These are phyloP conservation scores for Mugil cephalus DNA, from an alignment of 2,113 vertebrate species.

Conservation along the genomic window DNA sequence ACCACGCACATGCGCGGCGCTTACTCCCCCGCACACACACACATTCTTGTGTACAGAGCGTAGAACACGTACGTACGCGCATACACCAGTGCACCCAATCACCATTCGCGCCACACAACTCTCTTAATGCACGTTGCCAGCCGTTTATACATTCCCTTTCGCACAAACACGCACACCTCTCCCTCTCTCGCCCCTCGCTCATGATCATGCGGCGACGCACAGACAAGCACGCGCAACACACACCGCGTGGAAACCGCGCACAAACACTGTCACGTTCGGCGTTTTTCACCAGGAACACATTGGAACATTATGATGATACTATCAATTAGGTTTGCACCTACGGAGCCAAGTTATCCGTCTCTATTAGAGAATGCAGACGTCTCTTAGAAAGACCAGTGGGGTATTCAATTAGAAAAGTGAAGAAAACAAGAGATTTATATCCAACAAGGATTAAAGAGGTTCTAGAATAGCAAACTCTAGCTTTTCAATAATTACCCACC, in stretches of 20 bases:
- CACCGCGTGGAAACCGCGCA: constrained; percentile 16
- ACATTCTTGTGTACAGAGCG: constrained; percentile 12
- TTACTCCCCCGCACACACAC: constrained; percentile 40
- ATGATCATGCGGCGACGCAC: constrained; percentile 27
- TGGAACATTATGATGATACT: constrained; percentile 47
- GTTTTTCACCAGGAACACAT: constrained; percentile 34
- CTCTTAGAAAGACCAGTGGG: constrained; percentile 45
- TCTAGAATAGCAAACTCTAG: constrained; percentile 9
- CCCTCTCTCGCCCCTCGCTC: constrained; percentile 26
- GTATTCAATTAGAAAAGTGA: constrained; percentile 55
- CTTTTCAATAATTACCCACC: not conserved
- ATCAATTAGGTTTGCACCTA: constrained; percentile 58
- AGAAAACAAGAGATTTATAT: constrained; percentile 50
- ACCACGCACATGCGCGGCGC: constrained; percentile 30
- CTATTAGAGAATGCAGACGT: constrained; percentile 43
- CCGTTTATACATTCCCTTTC: constrained; percentile 28
- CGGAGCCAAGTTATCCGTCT: constrained; percentile 59
- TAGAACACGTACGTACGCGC: constrained; percentile 10
- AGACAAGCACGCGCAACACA: constrained; percentile 30
- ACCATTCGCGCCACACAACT: constrained; percentile 39
- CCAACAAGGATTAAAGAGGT: constrained; percentile 25
- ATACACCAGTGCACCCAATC: constrained; percentile 9
- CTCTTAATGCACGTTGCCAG: constrained; percentile 53
- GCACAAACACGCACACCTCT: constrained; percentile 49
- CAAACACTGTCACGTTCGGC: constrained; percentile 32